Evolutionary conservation across 1,140 invertebrate species (phyloP), one percentile per base, ranked within the genome.

Genomic region (Drosophila fuyamai): DNA sequence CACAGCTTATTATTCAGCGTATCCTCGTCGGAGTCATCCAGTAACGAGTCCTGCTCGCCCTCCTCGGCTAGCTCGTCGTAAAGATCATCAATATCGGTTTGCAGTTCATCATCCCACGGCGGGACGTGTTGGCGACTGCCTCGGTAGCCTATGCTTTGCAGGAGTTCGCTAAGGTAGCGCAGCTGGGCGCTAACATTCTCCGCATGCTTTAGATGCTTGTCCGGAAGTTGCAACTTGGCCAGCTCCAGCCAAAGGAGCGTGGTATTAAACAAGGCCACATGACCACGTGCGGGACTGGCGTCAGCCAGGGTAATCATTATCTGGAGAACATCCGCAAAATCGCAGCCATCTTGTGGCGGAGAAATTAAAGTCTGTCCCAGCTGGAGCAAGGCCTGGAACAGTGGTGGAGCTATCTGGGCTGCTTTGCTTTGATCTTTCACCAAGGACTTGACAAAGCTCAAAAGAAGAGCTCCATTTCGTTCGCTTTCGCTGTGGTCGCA

Each of bases 11-110:
- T 98, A 74, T 96, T 97, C 0, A 99, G 93, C 6, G 96, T 97
- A 92, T 99, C 98, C 92, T 99, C 98, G 93, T 99, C 98, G 0
- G 97, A 98, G 93, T 99, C 98, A 92, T 99, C 98, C 4, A 96
- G 97, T 56, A 95, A 95, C 48, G 97, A 98, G 79, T 98, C 98
- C 13, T 98, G 97, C 46, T 98, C 97, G 1, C 65, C 65, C 36
- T 98, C 97, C 63, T 98, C 95, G 94, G 71, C 63, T 32, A 90
- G 50, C 48, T 89, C 84, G 36, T 96, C 95, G 94, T 79, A 82
- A 5, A 91, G 57, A 16, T 96, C 96, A 38, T 96, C 96, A 32
- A 96, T 94, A 67, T 96, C 96, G 23, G 96, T 94, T 9, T 95
- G 95, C 6, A 95, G 94, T 10, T 97, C 96, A 47, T 95, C 95